Base-by-base conservation (phyloP, 2,113 vertebrate species). In the Xerus inauris region DNA sequence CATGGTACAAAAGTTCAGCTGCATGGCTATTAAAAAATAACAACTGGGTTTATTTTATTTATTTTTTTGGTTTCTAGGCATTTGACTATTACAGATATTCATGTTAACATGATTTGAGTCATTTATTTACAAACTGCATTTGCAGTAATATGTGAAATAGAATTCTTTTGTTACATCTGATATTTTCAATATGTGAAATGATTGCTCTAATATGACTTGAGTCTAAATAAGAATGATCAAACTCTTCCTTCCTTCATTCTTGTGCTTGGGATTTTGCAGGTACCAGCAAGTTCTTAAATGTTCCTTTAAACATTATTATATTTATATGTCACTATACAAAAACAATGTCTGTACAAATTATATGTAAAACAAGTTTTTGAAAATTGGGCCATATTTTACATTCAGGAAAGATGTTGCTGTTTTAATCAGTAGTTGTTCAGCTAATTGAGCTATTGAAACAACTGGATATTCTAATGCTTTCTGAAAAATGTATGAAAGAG, bases 71-170 rank as follows among this genome's bases (percentile, higher is more conserved):
- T 97, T 95, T 98, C 35, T 96, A 96, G 83, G 84, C 97, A 95
- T 94, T 98, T 97, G 95, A 82, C 87, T 96, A 97, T 98, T 97
- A 97, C 96, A 97, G 86, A 93, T 71, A 94, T 97, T 59, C 59
- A 95, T 97, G 96, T 84, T 87, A 84, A 98, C 97, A 77, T 97
- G 97, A 96, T 92, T 97, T 97, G 93, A 98, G 96, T 97, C 97
- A 98, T 97, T 97, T 98, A 98, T 98, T 98, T 98, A 96, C 88
- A 97, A 62, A 0, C 35, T 96, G 84, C 93, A 97, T 87, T 98
- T 98, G 96, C 10, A 94, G 72, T 98, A 98, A 97, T 96, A 91
- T 88, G 94, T 98, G 94, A 96, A 97, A 93, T 92, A 95, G 96
- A 89, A 93, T 97, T 96, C 96, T 98, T 98, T 98, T 96, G 95